Base-by-base conservation (phyloP, 1,140 invertebrate genomes). In the Drosophila pseudoobscura region DNA sequence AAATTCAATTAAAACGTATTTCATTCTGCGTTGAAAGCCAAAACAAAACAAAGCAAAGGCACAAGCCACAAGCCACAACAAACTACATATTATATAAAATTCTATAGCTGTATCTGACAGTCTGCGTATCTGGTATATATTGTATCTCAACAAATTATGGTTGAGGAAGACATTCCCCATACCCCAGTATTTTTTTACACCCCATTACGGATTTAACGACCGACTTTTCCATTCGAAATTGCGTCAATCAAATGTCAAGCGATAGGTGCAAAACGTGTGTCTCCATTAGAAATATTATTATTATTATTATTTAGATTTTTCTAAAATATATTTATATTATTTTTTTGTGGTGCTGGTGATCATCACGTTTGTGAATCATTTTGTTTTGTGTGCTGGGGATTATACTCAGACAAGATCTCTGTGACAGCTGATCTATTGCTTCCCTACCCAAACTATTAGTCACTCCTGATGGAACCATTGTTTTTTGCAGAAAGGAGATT, bases 401-500 rank as follows among this genome's bases (percentile, higher is more conserved):
- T 75, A 79, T 71, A 60, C 61, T 20, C 63, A 69, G 65, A 60
- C 47, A 79, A 49, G 57, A 50, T 84, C 75, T 73, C 53, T 56
- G 51, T 65, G 69, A 52, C 43, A 53, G 47, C 50, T 80, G 69
- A 80, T 70, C 17, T 49, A 43, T 52, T 20, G 5, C 35, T 39
- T 11, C 11, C 11, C 49, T 45, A 9, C 49, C 22, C 29, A 17
- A 29, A 57, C 17, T 31, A 41, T 69, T 68, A 69, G 41, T 65
- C 50, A 60, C 66, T 41, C 51, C 31, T 43, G 7, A 47, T 15
- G 15, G 13, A 35, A 64, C 73, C 11, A 47, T 20, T 20, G 15
- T 26, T 66, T 71, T 71, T 79, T 73, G 8, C 74, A 92, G 93
- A 92, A 92, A 91, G 73, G 93, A 93, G 71, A 72, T 94, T 22